Base-by-base conservation (phyloP, 2,888 invertebrate genomes). In the Diogma glabrata region DNA sequence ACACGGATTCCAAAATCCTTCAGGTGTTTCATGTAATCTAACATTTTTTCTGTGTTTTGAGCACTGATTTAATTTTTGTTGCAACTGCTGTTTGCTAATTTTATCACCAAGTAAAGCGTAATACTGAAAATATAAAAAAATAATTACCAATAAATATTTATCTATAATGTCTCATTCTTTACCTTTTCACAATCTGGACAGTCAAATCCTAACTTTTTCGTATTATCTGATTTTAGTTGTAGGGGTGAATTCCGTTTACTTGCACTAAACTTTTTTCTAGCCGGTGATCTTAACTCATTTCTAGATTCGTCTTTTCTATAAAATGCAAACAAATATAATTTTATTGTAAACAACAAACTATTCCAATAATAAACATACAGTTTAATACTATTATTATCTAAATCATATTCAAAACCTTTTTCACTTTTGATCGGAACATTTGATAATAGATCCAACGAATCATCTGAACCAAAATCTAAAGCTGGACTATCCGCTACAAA, bases 1-100 rank as follows among this genome's bases (percentile, higher is more conserved):
- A 16, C 60, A 58, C 1, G 69, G 69, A 58, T 69, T 63, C 69
- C 69, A 69, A 54, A 67, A 69, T 4, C 64, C 67, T 3, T 60
- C 61, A 0, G 69, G 69, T 1, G 68, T 65, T 36, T 59, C 57
- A 51, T 58, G 52, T 10, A 58, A 3, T 53, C 28, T 23, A n/a
- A 24, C 23, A 46, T 46, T 26, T 46, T 46, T 22, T 9, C 58
- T 57, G 14, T 61, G 58, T 28, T 63, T 64, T 12, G 56, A 60
- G 51, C 66, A 67, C 26, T 62, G 60, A 5, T 55, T 54, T 22
- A 67, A 52, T 55, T 66, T 64, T 22, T 56, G 45, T 43, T 59
- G 54, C 43, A 68, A 61, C 53, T 66, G 61, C 26, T 59, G 53
- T 14, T 63, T 61, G 1, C 58, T 58, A 33, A 67, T 53, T 30